Percentiles rank a stretch among this genome's conserved stretches.
Evolutionary conservation across 2,797 vertebrate genomes (phyloP).

Genomic region (Melanotaenia trifasciata): DNA sequence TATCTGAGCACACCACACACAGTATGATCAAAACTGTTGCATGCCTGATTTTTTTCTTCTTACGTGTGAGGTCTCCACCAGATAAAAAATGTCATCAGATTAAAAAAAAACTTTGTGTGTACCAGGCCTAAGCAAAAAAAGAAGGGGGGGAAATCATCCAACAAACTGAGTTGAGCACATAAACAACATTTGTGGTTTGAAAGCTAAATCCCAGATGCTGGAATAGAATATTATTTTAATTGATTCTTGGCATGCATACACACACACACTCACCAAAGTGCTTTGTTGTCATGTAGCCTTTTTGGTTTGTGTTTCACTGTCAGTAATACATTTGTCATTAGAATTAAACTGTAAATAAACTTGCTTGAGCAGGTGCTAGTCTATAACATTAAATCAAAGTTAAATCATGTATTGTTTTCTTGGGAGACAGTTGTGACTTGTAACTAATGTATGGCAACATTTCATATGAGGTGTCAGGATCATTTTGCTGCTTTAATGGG

Average conservation of each 20-base stretch:
- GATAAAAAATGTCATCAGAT: too few relatives aligned
- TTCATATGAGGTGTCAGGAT: neutral
- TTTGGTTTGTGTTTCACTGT: neutral
- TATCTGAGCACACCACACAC: too few relatives aligned
- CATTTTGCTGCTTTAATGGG: too few relatives aligned
- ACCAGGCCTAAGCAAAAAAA: neutral
- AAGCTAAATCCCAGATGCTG: neutral
- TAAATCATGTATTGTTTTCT: neutral
- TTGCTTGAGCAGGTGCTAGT: too few relatives aligned
- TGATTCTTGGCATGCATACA: neutral
- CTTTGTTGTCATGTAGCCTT: neutral
- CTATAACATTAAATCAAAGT: too few relatives aligned
- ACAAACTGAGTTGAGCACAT: neutral
- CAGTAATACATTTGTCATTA: neutral
- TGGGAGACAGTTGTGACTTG: neutral
- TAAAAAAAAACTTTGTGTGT: too few relatives aligned
- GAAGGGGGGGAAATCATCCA: neutral
- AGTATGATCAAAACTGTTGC: too few relatives aligned
- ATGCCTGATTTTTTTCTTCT: too few relatives aligned
- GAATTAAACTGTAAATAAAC: neutral
- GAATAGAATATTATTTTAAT: conserved; percentile 8
- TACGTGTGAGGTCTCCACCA: too few relatives aligned
- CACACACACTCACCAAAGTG: neutral
- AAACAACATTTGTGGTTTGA: neutral
- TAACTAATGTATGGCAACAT: neutral